These are phyloP conservation scores for Eurystomus glaucurus DNA, from an alignment of 2,797 vertebrate genomes.

Conservation along the genomic window DNA sequence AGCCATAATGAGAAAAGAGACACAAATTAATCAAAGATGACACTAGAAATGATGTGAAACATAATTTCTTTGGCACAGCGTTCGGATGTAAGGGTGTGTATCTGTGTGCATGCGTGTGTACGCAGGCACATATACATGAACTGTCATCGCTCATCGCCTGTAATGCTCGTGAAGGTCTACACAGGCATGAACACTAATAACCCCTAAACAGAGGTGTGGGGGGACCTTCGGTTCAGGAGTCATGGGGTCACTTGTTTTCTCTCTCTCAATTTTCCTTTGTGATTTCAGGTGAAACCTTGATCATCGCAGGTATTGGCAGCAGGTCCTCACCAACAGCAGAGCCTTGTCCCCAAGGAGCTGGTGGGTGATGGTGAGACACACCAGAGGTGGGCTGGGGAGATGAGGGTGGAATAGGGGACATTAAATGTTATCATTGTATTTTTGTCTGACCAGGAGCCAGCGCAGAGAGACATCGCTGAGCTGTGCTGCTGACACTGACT, in stretches of 20 bases:
- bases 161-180: not conserved
- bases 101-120: not conserved
- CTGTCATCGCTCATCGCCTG: not conserved
- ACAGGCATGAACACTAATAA: not conserved
- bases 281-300: not conserved
- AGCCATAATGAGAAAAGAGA: conserved; percentile 65
- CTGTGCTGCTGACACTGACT: not conserved
- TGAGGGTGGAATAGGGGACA: no score
- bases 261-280: not conserved
- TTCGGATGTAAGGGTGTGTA: accelerated
- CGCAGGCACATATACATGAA: accelerated
- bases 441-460: not conserved
- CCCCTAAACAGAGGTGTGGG: not conserved
- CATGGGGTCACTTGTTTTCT: accelerated
- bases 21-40: conserved; percentile 75
- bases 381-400: not conserved
- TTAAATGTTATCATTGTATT: accelerated
- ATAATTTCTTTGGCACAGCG: not conserved
- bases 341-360: not conserved
- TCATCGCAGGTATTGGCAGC: accelerated
- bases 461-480: accelerated
- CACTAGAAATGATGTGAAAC: conserved; percentile 53
- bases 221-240: not conserved
- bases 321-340: not conserved
- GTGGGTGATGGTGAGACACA: accelerated